phyloP scores from a whole-genome alignment of 2,888 invertebrate species.

The Clitarchus hookeri region DNA sequence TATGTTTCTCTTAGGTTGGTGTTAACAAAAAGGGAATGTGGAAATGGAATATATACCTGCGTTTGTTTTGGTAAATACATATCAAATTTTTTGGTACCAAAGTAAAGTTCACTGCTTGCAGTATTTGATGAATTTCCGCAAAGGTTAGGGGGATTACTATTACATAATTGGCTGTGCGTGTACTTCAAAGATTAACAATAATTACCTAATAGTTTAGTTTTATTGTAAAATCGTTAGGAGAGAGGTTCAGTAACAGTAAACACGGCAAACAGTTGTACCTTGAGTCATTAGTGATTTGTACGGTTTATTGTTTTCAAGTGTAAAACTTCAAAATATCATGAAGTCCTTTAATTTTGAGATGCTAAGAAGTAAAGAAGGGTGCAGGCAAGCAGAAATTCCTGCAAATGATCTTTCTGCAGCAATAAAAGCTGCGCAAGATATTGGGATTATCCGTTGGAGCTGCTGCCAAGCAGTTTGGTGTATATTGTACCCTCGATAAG shows the following conservation, averaged over 20 bases:
- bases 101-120: background rate
- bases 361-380: slow-evolving; percentile 19
- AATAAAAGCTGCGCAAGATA: background rate
- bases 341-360: background rate
- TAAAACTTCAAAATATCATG: background rate
- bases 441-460: background rate
- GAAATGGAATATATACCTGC: background rate
- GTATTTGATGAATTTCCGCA: background rate
- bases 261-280: slow-evolving; percentile 6
- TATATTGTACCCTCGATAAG: too few species aligned
- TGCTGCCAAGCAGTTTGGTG: slow-evolving; percentile 5
- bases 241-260: background rate
- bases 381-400: background rate
- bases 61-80: background rate
- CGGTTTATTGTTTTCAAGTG: background rate
- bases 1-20: background rate
- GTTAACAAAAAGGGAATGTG: background rate
- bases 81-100: background rate
- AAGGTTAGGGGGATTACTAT: slow-evolving; percentile 3
- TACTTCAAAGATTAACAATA: background rate
- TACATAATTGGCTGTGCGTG: background rate
- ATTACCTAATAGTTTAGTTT: background rate
- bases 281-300: background rate
- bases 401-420: background rate
- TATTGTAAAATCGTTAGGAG: background rate